Evolutionary conservation across 2,797 vertebrate genomes (phyloP).

Genomic region (Alosa sapidissima): DNA sequence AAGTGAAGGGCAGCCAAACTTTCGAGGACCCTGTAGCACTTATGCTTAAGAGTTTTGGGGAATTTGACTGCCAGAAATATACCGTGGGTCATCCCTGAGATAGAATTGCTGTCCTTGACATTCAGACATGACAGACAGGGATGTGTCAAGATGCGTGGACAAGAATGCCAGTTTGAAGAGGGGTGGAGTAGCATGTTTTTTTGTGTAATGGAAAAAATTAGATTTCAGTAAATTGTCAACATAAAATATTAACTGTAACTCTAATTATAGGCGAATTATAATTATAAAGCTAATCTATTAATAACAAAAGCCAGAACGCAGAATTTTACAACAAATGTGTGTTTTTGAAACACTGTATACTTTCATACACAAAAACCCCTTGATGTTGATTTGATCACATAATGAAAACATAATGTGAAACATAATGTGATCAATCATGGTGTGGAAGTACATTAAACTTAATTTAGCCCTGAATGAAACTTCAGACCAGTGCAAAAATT

Average conservation of each 20-base stretch:
- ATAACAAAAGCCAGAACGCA: not conserved
- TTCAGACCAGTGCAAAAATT: conserved; percentile 7
- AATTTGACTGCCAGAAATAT: conserved; percentile 11
- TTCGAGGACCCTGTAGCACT: not conserved
- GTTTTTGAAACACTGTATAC: not conserved
- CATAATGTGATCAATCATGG: not conserved
- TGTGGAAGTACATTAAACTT: not conserved
- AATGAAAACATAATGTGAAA: not conserved
- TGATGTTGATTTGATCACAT: not conserved
- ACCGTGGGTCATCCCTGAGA: not conserved
- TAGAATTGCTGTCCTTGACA: not conserved
- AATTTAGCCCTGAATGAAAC: not conserved
- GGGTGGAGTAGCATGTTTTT: not conserved
- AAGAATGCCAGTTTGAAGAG: not conserved
- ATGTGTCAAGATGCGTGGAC: not conserved
- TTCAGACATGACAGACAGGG: not conserved
- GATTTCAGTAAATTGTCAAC: not conserved
- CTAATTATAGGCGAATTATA: not conserved
- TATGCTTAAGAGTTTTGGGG: not conserved
- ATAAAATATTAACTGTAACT: too few relatives aligned
- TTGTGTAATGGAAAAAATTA: not conserved
- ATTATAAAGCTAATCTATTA: not conserved
- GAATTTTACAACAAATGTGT: not conserved
- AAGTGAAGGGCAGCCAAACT: not conserved
- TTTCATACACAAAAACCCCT: not conserved